Conservation (phyloP, 1,140 invertebrate genomes). For the Coptotermes formosanus region DNA sequence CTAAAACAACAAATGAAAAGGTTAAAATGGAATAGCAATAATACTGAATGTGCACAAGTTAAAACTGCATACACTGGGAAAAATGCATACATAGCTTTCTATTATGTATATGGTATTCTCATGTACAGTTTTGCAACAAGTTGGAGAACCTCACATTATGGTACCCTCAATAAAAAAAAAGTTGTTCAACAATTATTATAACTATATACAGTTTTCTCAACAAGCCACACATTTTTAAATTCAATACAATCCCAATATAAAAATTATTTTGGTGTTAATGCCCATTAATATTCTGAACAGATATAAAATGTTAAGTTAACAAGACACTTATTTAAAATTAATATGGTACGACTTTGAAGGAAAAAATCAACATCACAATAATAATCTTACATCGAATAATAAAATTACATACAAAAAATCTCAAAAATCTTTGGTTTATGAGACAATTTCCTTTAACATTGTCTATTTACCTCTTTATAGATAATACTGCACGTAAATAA, state of each 20-base stretch:
- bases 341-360: neutral
- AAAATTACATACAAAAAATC: neutral
- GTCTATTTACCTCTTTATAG: neutral
- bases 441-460: neutral
- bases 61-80: too few species aligned
- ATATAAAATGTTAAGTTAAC: neutral
- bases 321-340: constrained; percentile 6
- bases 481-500: neutral
- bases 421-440: neutral
- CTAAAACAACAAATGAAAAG: too few species aligned
- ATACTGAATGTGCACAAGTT: too few species aligned
- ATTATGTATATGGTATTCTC: too few species aligned
- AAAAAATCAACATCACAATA: neutral
- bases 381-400: neutral
- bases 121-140: neutral
- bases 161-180: neutral
- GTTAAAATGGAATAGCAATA: too few species aligned
- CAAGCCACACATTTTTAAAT: constrained; percentile 29
- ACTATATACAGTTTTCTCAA: neutral
- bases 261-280: neutral
- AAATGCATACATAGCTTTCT: too few species aligned
- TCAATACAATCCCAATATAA: neutral
- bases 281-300: neutral
- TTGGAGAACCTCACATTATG: neutral
- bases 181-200: neutral